Evolutionary conservation across 1,140 invertebrate species (phyloP), one percentile per base, ranked within the genome.

Genomic region (Oedothorax gibbosus): DNA sequence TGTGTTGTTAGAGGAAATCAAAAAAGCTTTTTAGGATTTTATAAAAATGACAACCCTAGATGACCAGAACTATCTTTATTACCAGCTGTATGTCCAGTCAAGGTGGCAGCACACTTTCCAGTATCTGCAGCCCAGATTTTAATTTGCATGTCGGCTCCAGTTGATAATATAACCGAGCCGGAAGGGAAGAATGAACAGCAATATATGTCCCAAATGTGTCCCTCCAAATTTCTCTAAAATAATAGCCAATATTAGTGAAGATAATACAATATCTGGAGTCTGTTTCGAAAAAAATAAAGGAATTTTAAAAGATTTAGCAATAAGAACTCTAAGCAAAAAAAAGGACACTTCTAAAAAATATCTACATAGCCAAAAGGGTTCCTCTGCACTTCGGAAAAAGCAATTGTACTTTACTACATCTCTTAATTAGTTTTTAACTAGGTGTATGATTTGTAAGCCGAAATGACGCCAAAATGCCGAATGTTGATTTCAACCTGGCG

Each of bases 171-270:
- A 35, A 95, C 94, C 71, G 93, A 88, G 8, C 93, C 94, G 79
- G 94, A 94, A 54, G 94, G 94, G 87, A 95, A 95, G 88, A 94
- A 94, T 71, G 90, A 90, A 88, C 93, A 94, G 79, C 91, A 92
- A 88, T 95, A 94, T 0, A 94, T 92, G 86, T 94, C 93, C 85
- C 93, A 93, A 65, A 92, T 89, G 90, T 95, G 94, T 0, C 94
- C 94, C 87, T 91, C 90, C 78, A 95, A 88, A 71, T 91, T 90
- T 84, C 93, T 88, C 90, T 93, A 87, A 20, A 87, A 84, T n/a
- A 18, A 57, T 83, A 86, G 20, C 20, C 53, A 85, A 6, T 7
- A 35, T 35, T 35, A 35, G 35, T 2, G 5, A 64, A 62, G 64
- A 18, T 62, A 12, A 50, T n/a, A 20, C 15, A 18, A 64, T 64